A percentile compares a stretch with the other conserved stretches of the same genome.
These are phyloP conservation scores for Montipora capitata DNA, from an alignment of 92 coral and sea anemone species.

Conservation along the genomic window DNA sequence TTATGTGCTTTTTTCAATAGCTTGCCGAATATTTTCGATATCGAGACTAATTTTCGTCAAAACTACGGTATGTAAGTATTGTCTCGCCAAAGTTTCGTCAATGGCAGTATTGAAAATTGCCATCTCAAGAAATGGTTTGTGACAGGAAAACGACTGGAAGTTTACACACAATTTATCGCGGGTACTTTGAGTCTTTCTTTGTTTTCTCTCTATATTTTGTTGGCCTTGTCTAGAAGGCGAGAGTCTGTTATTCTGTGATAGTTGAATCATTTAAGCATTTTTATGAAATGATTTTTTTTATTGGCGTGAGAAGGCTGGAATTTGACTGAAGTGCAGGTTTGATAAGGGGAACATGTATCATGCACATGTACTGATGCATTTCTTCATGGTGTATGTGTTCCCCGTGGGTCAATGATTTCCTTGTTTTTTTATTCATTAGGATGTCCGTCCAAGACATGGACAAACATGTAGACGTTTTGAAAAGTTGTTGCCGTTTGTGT, in stretches of 20 bases:
- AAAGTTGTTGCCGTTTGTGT: too few relatives aligned
- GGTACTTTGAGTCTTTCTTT: neutral
- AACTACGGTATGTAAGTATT: constrained; percentile 7
- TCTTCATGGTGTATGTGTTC: too few relatives aligned
- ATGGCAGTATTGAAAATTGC: constrained; percentile 6
- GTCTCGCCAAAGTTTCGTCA: constrained; percentile 3
- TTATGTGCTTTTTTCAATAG: neutral
- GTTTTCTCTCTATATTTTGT: neutral
- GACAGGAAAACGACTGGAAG: neutral
- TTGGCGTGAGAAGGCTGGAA: neutral
- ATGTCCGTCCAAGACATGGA: too few relatives aligned
- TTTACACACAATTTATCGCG: neutral
- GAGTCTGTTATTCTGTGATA: constrained; percentile 5
- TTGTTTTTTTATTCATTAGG: too few relatives aligned
- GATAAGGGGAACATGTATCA: neutral
- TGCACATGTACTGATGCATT: neutral
- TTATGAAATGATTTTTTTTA: neutral
- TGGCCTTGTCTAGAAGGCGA: neutral
- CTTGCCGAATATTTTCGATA: neutral
- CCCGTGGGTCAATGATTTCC: too few relatives aligned
- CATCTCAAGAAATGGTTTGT: neutral
- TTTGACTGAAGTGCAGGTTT: neutral
- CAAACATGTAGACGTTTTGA: too few relatives aligned
- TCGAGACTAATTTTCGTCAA: constrained; percentile 7
- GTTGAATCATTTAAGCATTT: neutral